phyloP scores from a whole-genome alignment of 2,888 invertebrate genomes.

The Monoplex corrugatus region DNA sequence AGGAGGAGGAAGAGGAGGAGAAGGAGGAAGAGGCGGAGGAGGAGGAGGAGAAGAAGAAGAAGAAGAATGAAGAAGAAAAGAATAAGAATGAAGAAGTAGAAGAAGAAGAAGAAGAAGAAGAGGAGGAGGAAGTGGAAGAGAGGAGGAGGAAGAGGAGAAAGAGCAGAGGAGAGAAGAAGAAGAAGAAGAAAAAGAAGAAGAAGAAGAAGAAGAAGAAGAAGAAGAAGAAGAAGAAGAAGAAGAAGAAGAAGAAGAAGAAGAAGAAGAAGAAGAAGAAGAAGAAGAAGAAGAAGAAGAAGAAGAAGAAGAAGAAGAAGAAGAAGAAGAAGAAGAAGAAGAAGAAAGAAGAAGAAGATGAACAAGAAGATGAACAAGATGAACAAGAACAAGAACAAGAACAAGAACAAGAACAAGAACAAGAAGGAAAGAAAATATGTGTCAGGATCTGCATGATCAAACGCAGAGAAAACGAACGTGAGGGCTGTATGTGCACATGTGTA shows the following conservation, averaged over 20 bases:
- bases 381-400: background rate
- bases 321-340: conserved; percentile 43
- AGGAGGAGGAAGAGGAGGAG: background rate
- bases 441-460: too few species aligned
- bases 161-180: conserved; percentile 9
- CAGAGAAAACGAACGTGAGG: too few species aligned
- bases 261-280: conserved; percentile 48
- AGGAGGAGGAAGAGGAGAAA: conserved; percentile 50
- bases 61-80: too few species aligned
- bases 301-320: conserved; percentile 41
- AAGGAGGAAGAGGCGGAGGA: too few species aligned
- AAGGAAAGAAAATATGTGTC: background rate
- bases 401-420: background rate
- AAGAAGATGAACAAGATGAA: background rate
- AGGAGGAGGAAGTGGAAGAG: conserved; percentile 49
- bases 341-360: conserved; percentile 30
- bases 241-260: conserved; percentile 33
- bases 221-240: background rate
- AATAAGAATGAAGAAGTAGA: background rate
- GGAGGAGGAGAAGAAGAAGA: too few species aligned
- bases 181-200: background rate
- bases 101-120: conserved; percentile 32
- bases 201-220: background rate
- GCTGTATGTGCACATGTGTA: too few species aligned
- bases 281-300: conserved; percentile 49